Conservation (phyloP, 2,888 invertebrate species). For the Sycophila texana region DNA sequence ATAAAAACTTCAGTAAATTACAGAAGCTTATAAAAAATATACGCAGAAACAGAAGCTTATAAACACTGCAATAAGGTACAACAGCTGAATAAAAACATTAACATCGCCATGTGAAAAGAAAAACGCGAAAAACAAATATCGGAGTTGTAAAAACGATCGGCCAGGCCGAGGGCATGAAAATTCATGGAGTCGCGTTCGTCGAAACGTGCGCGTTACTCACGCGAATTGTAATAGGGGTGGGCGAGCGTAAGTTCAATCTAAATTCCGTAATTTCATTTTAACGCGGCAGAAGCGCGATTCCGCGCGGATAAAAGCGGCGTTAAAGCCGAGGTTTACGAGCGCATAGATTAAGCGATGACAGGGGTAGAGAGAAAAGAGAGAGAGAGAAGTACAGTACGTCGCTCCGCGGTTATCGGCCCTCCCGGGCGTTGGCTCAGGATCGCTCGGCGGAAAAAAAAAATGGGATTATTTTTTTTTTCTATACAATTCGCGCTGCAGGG, state of each 20-base stretch:
- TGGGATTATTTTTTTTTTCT: too few relatives aligned
- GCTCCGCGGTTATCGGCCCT: slow-evolving; percentile 30
- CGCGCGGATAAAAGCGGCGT: slow-evolving; percentile 10
- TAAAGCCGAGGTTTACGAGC: slow-evolving; percentile 46
- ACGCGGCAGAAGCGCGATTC: slow-evolving; percentile 1
- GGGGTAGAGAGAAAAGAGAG: neutral
- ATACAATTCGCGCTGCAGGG: too few relatives aligned
- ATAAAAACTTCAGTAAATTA: too few relatives aligned
- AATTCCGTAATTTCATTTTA: slow-evolving; percentile 17
- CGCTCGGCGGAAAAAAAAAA: neutral
- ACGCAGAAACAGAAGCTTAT: too few relatives aligned
- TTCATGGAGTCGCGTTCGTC: too few relatives aligned
- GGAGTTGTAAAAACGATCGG: neutral
- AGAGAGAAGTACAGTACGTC: neutral
- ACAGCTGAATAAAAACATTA: too few relatives aligned
- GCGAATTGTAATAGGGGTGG: neutral
- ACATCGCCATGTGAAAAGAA: neutral
- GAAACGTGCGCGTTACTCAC: too few relatives aligned
- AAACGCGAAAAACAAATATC: too few relatives aligned
- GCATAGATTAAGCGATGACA: slow-evolving; percentile 40
- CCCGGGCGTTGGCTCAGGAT: neutral
- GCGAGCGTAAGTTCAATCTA: neutral
- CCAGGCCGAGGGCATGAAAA: too few relatives aligned
- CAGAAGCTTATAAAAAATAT: too few relatives aligned
- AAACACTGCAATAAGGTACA: too few relatives aligned